phyloP scores from a whole-genome alignment of 2,888 invertebrate genomes.

The Mayetiola destructor region DNA sequence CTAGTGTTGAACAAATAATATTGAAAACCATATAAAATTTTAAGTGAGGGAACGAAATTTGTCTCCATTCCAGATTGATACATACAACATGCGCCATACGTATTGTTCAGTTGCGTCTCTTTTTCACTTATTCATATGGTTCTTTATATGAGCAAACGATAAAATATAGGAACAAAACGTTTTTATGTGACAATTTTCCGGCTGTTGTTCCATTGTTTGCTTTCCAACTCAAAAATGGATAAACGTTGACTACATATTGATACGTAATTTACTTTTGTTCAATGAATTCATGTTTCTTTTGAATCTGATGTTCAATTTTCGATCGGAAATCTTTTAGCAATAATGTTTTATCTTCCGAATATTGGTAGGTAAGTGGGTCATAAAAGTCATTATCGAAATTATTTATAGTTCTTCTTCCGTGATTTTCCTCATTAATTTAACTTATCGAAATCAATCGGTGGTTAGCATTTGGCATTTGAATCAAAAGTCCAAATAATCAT shows the following conservation, averaged over 20 bases:
- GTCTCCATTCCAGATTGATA: too few species aligned
- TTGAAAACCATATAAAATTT: not conserved
- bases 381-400: constrained; percentile 5
- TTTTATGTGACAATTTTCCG: constrained; percentile 12
- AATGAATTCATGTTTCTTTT: too few species aligned
- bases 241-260: not conserved
- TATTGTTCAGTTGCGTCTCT: not conserved
- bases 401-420: too few species aligned
- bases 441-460: too few species aligned
- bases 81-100: too few species aligned
- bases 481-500: too few species aligned
- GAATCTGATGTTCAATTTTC: too few species aligned
- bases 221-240: not conserved
- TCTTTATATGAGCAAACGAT: not conserved
- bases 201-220: constrained; percentile 10
- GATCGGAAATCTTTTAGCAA: too few species aligned
- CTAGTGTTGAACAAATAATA: not conserved
- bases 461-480: too few species aligned
- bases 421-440: too few species aligned
- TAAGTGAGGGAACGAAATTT: constrained; percentile 1
- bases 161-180: not conserved
- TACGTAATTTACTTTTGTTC: constrained; percentile 3
- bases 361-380: constrained; percentile 8
- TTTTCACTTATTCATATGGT: not conserved
- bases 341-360: too few species aligned